phyloP scores from a whole-genome alignment of 2,113 vertebrate genomes.

The Papio anubis region DNA sequence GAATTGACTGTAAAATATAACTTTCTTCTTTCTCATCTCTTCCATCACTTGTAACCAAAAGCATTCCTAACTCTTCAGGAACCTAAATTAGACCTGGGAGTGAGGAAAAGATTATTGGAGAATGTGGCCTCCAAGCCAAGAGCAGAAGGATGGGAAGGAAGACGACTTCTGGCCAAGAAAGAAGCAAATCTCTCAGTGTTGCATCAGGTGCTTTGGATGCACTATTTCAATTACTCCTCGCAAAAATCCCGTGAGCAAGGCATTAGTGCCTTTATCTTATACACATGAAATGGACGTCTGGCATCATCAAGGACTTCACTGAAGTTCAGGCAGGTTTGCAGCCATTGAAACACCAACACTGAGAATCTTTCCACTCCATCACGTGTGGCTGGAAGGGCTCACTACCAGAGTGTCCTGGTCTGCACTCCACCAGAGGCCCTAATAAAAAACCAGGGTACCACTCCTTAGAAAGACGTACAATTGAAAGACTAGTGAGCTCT shows the following conservation, averaged over 20 bases:
- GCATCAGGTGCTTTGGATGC: fast-evolving
- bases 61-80: background rate
- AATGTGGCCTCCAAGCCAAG: background rate
- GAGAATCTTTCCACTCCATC: fast-evolving
- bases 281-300: background rate
- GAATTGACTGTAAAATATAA: background rate
- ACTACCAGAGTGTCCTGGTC: fast-evolving
- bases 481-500: background rate
- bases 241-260: fast-evolving
- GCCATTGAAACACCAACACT: fast-evolving
- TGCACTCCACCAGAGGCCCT: background rate
- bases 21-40: background rate
- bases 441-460: background rate
- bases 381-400: fast-evolving
- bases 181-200: fast-evolving
- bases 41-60: background rate
- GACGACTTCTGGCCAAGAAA: background rate
- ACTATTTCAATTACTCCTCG: background rate
- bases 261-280: fast-evolving
- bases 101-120: background rate
- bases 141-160: background rate
- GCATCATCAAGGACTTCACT: fast-evolving
- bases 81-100: fast-evolving
- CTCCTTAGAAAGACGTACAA: background rate
- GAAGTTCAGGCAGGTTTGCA: background rate